Conservation (phyloP, 2,888 invertebrate genomes). For the Lottia scabra region DNA sequence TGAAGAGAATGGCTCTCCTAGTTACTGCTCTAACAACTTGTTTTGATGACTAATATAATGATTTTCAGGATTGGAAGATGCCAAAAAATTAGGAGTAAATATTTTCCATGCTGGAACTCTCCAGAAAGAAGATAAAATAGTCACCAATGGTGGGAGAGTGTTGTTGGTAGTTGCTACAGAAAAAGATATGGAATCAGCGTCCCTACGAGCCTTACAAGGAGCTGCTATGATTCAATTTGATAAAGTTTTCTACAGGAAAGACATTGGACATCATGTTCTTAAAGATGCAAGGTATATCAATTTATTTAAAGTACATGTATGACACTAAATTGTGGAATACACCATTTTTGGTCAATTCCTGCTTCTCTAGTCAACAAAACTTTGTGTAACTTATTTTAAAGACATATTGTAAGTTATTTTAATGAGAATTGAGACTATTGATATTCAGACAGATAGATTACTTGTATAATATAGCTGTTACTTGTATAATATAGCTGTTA, state of each 20-base stretch:
- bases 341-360: too few species aligned
- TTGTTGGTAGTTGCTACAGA: conserved; percentile 80
- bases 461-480: too few species aligned
- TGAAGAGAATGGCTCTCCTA: conserved; percentile 11
- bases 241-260: conserved; percentile 86
- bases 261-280: conserved; percentile 90
- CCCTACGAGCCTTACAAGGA: conserved; percentile 79
- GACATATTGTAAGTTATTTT: too few species aligned
- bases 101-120: conserved; percentile 88
- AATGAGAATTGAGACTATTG: too few species aligned
- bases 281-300: conserved; percentile 62
- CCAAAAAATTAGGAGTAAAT: conserved; percentile 67
- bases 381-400: too few species aligned
- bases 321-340: too few species aligned
- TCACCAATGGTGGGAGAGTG: conserved; percentile 92
- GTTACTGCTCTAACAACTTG: too few species aligned
- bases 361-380: too few species aligned
- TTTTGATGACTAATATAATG: background rate
- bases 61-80: conserved; percentile 51
- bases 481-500: too few species aligned
- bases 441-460: too few species aligned
- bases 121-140: conserved; percentile 73
- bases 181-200: conserved; percentile 78
- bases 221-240: conserved; percentile 83
- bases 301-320: too few species aligned